Evolutionary conservation across 2,888 invertebrate genomes (phyloP).

Genomic region (Drosophila antonietae): DNA sequence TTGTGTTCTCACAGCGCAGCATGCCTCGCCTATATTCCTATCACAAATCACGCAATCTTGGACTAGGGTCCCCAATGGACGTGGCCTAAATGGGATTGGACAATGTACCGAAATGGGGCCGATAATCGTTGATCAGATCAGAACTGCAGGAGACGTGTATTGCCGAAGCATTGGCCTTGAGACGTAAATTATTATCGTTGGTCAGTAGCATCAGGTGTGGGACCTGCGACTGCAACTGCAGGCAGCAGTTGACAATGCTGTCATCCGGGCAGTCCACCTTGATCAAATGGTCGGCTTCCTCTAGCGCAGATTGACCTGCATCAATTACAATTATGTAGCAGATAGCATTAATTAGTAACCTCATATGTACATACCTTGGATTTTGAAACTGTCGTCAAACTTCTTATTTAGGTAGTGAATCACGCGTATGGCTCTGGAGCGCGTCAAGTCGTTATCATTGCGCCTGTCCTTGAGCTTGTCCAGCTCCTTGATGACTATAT

Average conservation of each 20-base stretch:
- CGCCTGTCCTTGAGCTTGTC: constrained; percentile 84
- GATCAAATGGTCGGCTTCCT: constrained; percentile 83
- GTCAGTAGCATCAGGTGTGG: constrained; percentile 85
- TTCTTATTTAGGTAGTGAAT: constrained; percentile 78
- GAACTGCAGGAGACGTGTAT: constrained; percentile 81
- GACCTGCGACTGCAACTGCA: constrained; percentile 84
- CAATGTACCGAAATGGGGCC: constrained; percentile 31
- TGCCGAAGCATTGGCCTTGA: constrained; percentile 85
- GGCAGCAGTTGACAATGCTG: constrained; percentile 85
- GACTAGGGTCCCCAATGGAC: not conserved
- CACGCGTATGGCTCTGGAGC: constrained; percentile 65
- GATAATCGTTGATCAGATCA: constrained; percentile 69
- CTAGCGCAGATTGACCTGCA: constrained; percentile 85
- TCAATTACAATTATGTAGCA: not conserved
- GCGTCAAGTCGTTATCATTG: constrained; percentile 47
- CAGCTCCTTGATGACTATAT: constrained; percentile 86
- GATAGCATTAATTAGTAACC: not conserved
- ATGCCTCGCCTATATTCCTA: constrained; percentile 25
- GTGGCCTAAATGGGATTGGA: constrained; percentile 16
- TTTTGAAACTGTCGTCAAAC: constrained; percentile 62
- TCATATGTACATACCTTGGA: constrained; percentile 62
- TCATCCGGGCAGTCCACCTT: constrained; percentile 85
- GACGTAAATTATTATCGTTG: constrained; percentile 86
- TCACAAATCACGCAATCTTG: constrained; percentile 33
- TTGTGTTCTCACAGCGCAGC: constrained; percentile 35